phyloP scores from a whole-genome alignment of 2,888 invertebrate genomes.

The Zygogramma bicolorata region DNA sequence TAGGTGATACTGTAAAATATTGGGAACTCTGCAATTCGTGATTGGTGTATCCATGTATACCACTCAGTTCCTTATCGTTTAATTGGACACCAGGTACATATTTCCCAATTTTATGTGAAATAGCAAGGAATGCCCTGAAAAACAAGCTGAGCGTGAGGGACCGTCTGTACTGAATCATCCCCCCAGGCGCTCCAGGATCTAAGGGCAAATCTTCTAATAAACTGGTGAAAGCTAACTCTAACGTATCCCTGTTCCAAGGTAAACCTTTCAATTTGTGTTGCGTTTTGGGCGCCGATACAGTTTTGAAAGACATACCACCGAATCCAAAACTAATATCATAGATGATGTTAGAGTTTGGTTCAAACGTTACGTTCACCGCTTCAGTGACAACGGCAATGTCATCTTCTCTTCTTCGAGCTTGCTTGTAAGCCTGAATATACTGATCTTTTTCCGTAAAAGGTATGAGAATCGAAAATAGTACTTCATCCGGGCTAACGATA shows the following conservation, averaged over 20 bases:
- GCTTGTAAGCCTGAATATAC: constrained; percentile 89
- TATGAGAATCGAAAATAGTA: constrained; percentile 83
- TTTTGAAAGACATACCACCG: constrained; percentile 94
- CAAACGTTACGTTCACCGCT: constrained; percentile 79
- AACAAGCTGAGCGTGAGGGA: constrained; percentile 79
- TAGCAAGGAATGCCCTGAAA: constrained; percentile 76
- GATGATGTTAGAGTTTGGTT: constrained; percentile 72
- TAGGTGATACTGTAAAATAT: constrained; percentile 72
- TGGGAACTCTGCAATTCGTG: constrained; percentile 77
- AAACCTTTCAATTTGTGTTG: constrained; percentile 65
- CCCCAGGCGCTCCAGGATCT: constrained; percentile 77
- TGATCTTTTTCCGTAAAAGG: constrained; percentile 79
- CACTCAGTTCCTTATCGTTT: constrained; percentile 69
- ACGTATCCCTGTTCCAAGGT: constrained; percentile 58
- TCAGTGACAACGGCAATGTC: constrained; percentile 97
- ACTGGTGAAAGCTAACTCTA: constrained; percentile 71
- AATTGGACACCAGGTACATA: constrained; percentile 74
- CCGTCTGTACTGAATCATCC: constrained; percentile 75
- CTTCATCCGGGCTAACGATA: constrained; percentile 78
- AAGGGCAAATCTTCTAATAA: constrained; percentile 83
- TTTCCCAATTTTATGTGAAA: constrained; percentile 68
- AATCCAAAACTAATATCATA: constrained; percentile 79
- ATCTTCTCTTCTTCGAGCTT: constrained; percentile 91
- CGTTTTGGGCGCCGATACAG: constrained; percentile 79
- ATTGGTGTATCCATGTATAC: constrained; percentile 72